A percentile compares a stretch with the other conserved stretches of the same genome.
Evolutionary conservation across 2,113 vertebrate species (phyloP).

Genomic region (cattle (Bos taurus)): ARS-UCD2.0 NC_037335.1:1793001-1793500

Average conservation of each 20-base stretch:
- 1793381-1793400: neutral
- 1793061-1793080: neutral
- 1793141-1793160: neutral
- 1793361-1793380: neutral
- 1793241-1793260: neutral
- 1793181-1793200: no score
- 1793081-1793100: neutral
- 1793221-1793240: neutral
- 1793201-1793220: neutral
- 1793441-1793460: accelerated
- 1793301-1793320: neutral
- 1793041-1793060: neutral
- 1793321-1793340: neutral
- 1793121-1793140: neutral
- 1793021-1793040: neutral
- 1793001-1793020: neutral
- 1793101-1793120: neutral
- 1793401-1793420: neutral
- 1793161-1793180: no score
- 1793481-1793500: neutral
- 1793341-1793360: neutral
- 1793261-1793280: neutral
- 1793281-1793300: neutral
- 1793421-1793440: neutral
- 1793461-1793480: neutral